Evolutionary conservation across 2,797 vertebrate genomes (phyloP).

Genomic region (Austrolebias charrua): DNA sequence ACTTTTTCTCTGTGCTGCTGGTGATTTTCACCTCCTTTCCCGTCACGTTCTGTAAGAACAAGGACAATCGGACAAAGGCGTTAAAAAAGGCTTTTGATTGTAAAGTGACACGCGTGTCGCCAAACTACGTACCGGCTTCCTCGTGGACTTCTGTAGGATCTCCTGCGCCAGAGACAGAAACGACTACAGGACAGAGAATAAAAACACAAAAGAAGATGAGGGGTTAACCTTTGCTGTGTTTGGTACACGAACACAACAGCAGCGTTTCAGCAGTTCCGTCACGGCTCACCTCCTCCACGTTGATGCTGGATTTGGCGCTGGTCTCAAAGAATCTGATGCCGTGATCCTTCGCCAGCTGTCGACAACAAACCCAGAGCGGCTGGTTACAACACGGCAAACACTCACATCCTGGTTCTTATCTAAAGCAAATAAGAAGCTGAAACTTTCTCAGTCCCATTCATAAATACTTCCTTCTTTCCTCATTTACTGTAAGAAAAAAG

Average conservation of each 20-base stretch:
- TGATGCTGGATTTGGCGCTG: constrained; percentile 92
- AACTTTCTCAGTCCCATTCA: background rate
- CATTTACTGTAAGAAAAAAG: background rate
- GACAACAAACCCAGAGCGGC: constrained; percentile 30
- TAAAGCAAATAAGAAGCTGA: constrained; percentile 21
- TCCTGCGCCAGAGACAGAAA: constrained; percentile 87
- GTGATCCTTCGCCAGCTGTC: constrained; percentile 88
- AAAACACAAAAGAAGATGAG: constrained; percentile 1
- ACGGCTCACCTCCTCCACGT: constrained; percentile 89
- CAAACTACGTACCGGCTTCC: constrained; percentile 75
- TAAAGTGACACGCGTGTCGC: too few relatives aligned
- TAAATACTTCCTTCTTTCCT: constrained; percentile 13
- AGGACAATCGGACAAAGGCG: constrained; percentile 2
- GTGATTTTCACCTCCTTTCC: constrained; percentile 81
- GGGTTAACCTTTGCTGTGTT: background rate
- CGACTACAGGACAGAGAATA: constrained; percentile 70
- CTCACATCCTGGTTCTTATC: constrained; percentile 52
- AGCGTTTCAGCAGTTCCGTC: background rate
- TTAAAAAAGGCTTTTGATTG: background rate
- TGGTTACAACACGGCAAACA: constrained; percentile 27
- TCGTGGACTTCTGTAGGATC: constrained; percentile 85
- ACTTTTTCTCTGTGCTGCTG: constrained; percentile 74
- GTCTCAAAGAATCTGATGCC: constrained; percentile 94
- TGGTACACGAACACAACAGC: background rate
- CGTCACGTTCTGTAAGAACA: constrained; percentile 58